These are phyloP conservation scores for Scaptodrosophila latifasciaeformis DNA, from an alignment of 2,888 invertebrate genomes.

Conservation along the genomic window DNA sequence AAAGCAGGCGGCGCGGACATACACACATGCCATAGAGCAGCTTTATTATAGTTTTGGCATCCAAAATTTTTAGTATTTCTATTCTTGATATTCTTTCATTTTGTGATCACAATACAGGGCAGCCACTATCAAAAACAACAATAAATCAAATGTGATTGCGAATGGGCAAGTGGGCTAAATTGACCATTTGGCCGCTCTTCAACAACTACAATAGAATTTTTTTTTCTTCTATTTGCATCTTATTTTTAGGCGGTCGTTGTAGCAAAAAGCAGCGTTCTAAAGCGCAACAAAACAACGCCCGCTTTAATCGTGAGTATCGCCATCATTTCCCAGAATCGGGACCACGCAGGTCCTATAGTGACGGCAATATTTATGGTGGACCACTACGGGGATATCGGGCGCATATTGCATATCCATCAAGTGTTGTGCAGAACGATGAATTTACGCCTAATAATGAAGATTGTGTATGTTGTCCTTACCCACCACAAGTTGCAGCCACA, in stretches of 20 bases:
- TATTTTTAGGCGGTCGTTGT: background rate
- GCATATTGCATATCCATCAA: too few relatives aligned
- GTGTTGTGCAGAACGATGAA: too few relatives aligned
- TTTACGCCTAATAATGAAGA: too few relatives aligned
- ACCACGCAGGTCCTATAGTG: background rate
- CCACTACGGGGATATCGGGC: background rate
- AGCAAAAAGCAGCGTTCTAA: background rate
- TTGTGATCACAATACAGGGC: background rate
- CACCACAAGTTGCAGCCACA: too few relatives aligned
- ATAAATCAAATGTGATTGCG: slow-evolving; percentile 18
- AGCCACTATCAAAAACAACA: background rate
- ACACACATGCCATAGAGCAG: too few relatives aligned
- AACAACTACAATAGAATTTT: too few relatives aligned
- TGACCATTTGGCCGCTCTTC: too few relatives aligned
- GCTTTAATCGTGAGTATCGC: background rate
- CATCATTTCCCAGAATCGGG: background rate
- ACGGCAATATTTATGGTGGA: background rate
- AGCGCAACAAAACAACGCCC: background rate
- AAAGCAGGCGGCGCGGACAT: slow-evolving; percentile 20
- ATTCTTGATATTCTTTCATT: slow-evolving; percentile 1
- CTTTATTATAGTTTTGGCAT: background rate
- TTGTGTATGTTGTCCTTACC: too few relatives aligned
- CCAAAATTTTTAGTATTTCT: slow-evolving; percentile 17
- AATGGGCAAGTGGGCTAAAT: slow-evolving; percentile 38
- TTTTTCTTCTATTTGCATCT: background rate